Percentiles rank a stretch among this genome's conserved stretches.
These are phyloP conservation scores for Pterophyllum scalare DNA, from an alignment of 2,113 vertebrate genomes.

Conservation along the genomic window DNA sequence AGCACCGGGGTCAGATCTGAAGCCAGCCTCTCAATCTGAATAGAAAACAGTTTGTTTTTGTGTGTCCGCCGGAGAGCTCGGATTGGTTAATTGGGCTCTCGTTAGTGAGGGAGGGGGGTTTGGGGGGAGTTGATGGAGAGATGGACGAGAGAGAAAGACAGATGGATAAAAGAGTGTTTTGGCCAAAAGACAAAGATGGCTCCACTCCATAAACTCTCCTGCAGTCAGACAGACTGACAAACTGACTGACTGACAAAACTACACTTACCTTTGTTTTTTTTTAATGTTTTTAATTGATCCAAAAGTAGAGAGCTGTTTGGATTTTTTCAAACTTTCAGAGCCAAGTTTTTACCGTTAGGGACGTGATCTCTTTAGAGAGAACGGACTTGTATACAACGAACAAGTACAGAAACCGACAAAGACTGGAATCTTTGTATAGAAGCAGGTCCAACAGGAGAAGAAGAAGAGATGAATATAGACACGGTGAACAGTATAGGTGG, in stretches of 20 bases:
- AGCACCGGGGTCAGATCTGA: constrained; percentile 74
- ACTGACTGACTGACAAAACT: neutral
- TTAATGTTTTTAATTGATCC: neutral
- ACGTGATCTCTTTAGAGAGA: neutral
- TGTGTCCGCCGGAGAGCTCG: constrained; percentile 65
- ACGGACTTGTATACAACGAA: neutral
- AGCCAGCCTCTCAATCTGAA: constrained; percentile 87
- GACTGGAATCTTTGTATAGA: neutral
- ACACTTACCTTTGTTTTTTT: constrained; percentile 5
- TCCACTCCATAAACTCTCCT: constrained; percentile 39
- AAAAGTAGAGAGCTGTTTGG: constrained; percentile 14
- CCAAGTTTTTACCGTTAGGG: neutral
- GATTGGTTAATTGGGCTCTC: constrained; percentile 79
- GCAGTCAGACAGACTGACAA: neutral
- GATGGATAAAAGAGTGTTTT: constrained; percentile 54
- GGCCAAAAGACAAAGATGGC: constrained; percentile 65
- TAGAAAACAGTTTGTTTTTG: constrained; percentile 86
- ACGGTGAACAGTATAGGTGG: neutral
- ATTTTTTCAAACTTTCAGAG: constrained; percentile 18
- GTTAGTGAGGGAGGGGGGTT: constrained; percentile 34
- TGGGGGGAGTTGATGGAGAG: neutral
- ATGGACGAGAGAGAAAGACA: constrained; percentile 28
- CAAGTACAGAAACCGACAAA: neutral
- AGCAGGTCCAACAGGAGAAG: neutral
- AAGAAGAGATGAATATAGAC: no score